Base-by-base conservation (phyloP, 2,888 invertebrate species). In the Chymomyza amoena region DNA sequence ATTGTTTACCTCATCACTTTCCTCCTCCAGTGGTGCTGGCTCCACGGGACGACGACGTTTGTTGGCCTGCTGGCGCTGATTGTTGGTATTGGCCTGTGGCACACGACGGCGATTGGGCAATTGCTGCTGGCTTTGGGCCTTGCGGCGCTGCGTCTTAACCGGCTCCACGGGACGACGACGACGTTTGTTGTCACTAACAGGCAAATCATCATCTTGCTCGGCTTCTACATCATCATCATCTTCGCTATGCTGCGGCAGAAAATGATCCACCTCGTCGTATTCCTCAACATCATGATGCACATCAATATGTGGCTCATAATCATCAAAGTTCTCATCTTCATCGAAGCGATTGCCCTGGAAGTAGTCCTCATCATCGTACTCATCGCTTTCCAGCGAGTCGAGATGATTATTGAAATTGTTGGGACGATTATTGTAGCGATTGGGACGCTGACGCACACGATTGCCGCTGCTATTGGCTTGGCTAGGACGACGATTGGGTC, bases 351-450 rank as follows among this genome's bases (percentile, higher is more conserved):
- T 16, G 16, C 69, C 68, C 6, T 79, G 77, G 61, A 73, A 79
- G 54, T 80, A 81, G 10, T 88, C 75, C 18, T 74, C 76, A 51
- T 89, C 87, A 52, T 82, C 81, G 15, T 78, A 81, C 5, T 82
- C 85, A 20, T 88, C 84, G n/a, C 73, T 71, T 0, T 81, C 82
- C 13, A 84, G 69, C 1, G 84, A 81, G 16, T 80, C 74, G 32
- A 86, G 67, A n/a, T 67, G 50, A 9, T 69, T 79, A 13, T 61
- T 61, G 20, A 64, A 69, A 0, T 64, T 73, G 57, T 81, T 77
- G 7, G 70, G 76, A 10, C 79, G 76, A 4, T 74, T 77, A 57
- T 88, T 77, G 13, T 81, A 84, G 25, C 84, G 83, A 39, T 88
- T 87, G 1, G 83, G 85, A 51, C 81, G 81, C 66, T 84, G 79